Base-by-base conservation (phyloP, 1,140 invertebrate species). In the Drosophila burlai region DNA sequence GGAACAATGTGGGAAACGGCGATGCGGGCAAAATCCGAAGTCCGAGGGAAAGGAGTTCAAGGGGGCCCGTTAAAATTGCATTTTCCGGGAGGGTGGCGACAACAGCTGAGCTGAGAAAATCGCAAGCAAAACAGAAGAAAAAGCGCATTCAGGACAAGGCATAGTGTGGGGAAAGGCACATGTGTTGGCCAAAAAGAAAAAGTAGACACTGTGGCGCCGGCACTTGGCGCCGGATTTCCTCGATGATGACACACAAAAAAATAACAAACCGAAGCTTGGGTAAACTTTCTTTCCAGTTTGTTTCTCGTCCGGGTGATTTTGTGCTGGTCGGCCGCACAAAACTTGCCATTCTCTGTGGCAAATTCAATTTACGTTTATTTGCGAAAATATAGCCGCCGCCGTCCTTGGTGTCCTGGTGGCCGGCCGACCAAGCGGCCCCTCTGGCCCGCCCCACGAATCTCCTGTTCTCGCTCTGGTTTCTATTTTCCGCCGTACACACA, bases 361-460 rank as follows among this genome's bases (percentile, higher is more conserved):
- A 87, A 83, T 89, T 87, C 65, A 89, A 86, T 87, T 87, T 80
- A 54, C 61, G 60, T 83, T 80, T 73, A 74, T 74, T 86, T 86
- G 52, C 60, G 59, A 73, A 80, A 69, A 83, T 80, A 67, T 77
- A 66, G 46, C 62, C 52, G 38, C 62, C 46, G 31, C 18, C 46
- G 21, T 79, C 63, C 45, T 52, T 55, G 52, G 59, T 76, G 63
- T 55, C 43, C 47, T 65, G 34, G 1, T 50, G 31, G 31, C 16
- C 10, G 29, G 38, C n/a, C 18, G n/a, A 21, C 16, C 42, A 15
- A 3, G 4, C 18, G 5, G 5, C 38, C 31, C 42, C 21, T 26
- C 47, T 3, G 7, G 15, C 40, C 36, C 5, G 13, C n/a, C 24
- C 31, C 52, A 4, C n/a, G 43, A 26, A 24, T 9, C 38, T 24